Percentiles rank a stretch among this genome's conserved stretches.
phyloP scores from a whole-genome alignment of 2,888 invertebrate species.

The Formica aserva region DNA sequence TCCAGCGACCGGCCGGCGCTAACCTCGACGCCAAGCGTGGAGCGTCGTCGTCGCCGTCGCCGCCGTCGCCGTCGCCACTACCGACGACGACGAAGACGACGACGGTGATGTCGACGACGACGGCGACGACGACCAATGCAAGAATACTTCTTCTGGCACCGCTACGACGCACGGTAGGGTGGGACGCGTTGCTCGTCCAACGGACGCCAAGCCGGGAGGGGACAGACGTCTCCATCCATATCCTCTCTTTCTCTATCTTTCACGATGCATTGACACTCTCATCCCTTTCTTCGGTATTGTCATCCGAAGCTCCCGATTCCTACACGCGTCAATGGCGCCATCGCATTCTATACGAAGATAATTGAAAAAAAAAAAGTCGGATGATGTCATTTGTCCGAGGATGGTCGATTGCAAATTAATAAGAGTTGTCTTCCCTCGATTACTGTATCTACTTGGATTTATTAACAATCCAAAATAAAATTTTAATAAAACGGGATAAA shows the following conservation, averaged over 20 bases:
- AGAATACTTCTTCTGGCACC: conserved; percentile 77
- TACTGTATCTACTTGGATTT: not conserved
- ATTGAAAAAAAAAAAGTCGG: conserved; percentile 36
- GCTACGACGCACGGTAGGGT: conserved; percentile 65
- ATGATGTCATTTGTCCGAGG: not conserved
- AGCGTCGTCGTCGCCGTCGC: conserved; percentile 68
- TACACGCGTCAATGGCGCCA: conserved; percentile 56
- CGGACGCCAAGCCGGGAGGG: conserved; percentile 77
- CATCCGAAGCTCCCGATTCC: conserved; percentile 60
- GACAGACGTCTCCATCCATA: conserved; percentile 64
- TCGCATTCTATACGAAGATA: conserved; percentile 55
- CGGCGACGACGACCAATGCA: conserved; percentile 73
- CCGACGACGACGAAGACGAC: conserved; percentile 59
- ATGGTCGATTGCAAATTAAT: conserved; percentile 6
- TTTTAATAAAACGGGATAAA: not conserved
- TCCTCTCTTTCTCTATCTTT: conserved; percentile 35
- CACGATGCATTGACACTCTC: conserved; percentile 55
- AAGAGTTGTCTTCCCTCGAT: not conserved
- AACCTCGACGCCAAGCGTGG: conserved; percentile 77
- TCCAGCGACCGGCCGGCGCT: conserved; percentile 77
- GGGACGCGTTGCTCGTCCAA: conserved; percentile 67
- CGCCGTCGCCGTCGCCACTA: conserved; percentile 61
- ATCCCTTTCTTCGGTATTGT: conserved; percentile 55
- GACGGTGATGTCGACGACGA: conserved; percentile 58
- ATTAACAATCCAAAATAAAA: not conserved